Base-by-base conservation (phyloP, 2,113 vertebrate species). In the Mus pahari region DNA sequence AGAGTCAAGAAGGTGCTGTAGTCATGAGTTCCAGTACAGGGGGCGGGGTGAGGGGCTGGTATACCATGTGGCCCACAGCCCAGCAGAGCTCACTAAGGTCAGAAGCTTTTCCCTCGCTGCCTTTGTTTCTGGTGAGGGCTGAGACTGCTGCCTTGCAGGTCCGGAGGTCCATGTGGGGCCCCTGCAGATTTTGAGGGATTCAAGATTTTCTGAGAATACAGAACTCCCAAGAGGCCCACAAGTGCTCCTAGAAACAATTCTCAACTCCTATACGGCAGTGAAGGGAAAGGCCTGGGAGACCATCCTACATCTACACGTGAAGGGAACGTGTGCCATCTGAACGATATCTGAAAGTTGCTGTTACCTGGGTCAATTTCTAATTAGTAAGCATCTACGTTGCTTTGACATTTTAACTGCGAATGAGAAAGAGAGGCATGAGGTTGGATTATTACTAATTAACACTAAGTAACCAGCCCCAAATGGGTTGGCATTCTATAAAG, bases 361-460 rank as follows among this genome's bases (percentile, higher is more conserved):
- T 45, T 89, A 31, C 68, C 58, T n/a, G 55, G 4, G 68, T 89
- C 78, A 86, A 91, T 88, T 94, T 73, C 93, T 71, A 68, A 77
- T 74, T 39, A 84, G 42, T 12, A 91, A 96, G 64, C 66, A 86
- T 77, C 92, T 64, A 42, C 55, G 33, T 83, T 91, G 66, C 45
- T 92, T 91, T 91, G 91, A 74, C 68, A 95, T 53, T 77, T 92
- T 33, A 66, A 53, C 55, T 77, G 62, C 39, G 31, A 64, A 64
- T 84, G 81, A 58, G 24, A 64, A 42, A 11, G 53, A 6, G 55
- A 12, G 36, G 77, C 48, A 22, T 79, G 28, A 24, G 26, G 26
- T 71, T 93, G 94, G 87, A 50, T 10, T 70, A 86, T 42, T 66
- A 86, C 92, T n/a, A 75, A 90, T 31, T 55, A 39, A 86, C 26